Base-by-base conservation (phyloP, 2,888 invertebrate species). In the Nomada goodeniana region DNA sequence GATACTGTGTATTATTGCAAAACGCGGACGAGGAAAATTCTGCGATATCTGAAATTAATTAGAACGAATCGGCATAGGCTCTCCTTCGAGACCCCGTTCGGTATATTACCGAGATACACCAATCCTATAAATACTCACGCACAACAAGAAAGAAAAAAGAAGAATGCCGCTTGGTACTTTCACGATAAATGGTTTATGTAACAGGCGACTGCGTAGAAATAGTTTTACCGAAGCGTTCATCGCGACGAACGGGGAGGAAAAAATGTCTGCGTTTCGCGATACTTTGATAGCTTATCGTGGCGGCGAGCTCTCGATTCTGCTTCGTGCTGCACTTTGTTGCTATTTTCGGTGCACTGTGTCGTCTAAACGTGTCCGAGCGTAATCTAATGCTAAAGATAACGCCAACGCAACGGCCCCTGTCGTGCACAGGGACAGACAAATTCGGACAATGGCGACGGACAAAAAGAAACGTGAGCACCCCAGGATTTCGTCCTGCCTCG, bases 361-460 rank as follows among this genome's bases (percentile, higher is more conserved):
- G 59, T 60, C 29, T 71, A 52, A 71, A 73, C 67, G 44, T 29
- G 72, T 59, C 64, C 63, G 52, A 47, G n/a, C 11, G 60, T 75
- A 68, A 75, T 75, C 74, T 68, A 75, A 52, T 36, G 74, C 50
- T 42, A 60, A 69, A 60, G 74, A 75, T 75, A 75, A 75, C 74
- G 20, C 68, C 61, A 1, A 60, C 52, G 44, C 60, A 50, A 52
- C 52, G 67, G 36, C 55, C 55, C 18, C 18, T 7, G 29, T 29
- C 29, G 47, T 55, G 23, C 42, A 18, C 15, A n/a, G 52, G 68
- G 42, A 18, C 15, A 60, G 74, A 76, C 70, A 63, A 70, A 47
- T 76, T 63, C 23, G 7, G 53, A 61, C 63, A 63, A 55, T 57
- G 9, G 20, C 18, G 18, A 13, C 10, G 20, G 10, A 63, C 13